Conservation (phyloP, 2,888 invertebrate genomes). For the Lycia hirtaria region DNA sequence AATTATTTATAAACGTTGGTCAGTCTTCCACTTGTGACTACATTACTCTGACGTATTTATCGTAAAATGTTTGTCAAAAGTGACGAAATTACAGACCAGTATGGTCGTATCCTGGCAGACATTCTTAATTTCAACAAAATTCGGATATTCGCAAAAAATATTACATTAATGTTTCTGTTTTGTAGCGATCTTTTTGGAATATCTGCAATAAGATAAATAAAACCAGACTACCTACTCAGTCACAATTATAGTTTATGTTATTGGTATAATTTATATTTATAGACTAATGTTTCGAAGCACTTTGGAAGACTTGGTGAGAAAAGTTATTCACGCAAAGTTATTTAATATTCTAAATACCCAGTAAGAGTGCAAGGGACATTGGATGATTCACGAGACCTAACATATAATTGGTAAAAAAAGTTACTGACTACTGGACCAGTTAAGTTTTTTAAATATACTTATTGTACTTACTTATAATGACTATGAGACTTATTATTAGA, state of each 20-base stretch:
- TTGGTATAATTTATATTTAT: neutral
- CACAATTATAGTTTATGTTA: neutral
- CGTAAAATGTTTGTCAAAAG: neutral
- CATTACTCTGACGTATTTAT: neutral
- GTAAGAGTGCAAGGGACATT: too few relatives aligned
- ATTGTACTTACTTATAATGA: too few relatives aligned
- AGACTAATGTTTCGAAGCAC: slow-evolving; percentile 38
- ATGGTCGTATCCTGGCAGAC: neutral
- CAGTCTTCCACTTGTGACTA: neutral
- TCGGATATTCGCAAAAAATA: neutral
- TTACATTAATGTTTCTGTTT: neutral
- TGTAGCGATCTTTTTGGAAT: neutral
- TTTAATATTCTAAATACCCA: too few relatives aligned
- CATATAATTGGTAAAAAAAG: too few relatives aligned
- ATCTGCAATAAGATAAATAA: neutral
- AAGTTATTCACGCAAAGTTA: neutral
- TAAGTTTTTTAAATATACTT: too few relatives aligned
- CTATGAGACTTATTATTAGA: too few relatives aligned
- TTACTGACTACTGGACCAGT: too few relatives aligned
- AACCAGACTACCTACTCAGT: neutral
- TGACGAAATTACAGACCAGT: neutral
- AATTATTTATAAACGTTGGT: neutral
- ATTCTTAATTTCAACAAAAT: neutral
- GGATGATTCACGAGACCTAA: too few relatives aligned
- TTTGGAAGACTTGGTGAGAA: slow-evolving; percentile 18